Evolutionary conservation across 2,888 invertebrate genomes (phyloP), one percentile per base, ranked within the genome.

Genomic region (Odontothrips loti): DNA sequence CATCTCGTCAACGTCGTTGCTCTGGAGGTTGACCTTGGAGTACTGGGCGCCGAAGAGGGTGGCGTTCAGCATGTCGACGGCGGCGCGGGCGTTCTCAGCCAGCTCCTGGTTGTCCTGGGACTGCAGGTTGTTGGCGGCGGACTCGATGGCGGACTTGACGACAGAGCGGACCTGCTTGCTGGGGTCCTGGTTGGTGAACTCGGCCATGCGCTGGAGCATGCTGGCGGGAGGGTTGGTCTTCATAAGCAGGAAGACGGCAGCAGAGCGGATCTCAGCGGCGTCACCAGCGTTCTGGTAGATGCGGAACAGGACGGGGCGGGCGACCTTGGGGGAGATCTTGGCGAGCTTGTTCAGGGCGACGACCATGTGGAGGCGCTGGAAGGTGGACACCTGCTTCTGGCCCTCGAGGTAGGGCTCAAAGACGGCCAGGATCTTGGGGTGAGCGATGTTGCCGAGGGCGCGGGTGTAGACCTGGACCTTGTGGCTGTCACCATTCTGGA

Each of bases 391-490:
- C 80, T 86, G 86, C 58, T 88, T 87, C 82, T 89, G 87, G 78
- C 93, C 92, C 87, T 93, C 92, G 23, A 94, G 87, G 86, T 92
- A 93, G 2, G 92, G 92, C 84, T 92, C 90, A 84, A 91, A 92
- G 4, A 90, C 90, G 9, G 87, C 85, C 17, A 93, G 86, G 81
- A 93, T 90, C 83, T 89, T 87, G 11, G 89, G 90, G 85, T 93
- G 91, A 68, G 90, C 93, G 51, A 92, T 87, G 85, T 90, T 91
- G 79, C 93, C 93, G 82, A 94, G 89, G 58, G 93, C 92, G 80
- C 90, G 88, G 80, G 91, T 91, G 87, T 90, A 91, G 0, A 91
- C 88, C 83, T 91, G 91, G 82, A 91, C 90, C 85, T 89, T 89
- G 82, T 88, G 88, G 82, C 89, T 89, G 84, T 93, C 90, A 9